Conservation (phyloP, 23 tunicate genomes). For the Pegea sp. region DNA sequence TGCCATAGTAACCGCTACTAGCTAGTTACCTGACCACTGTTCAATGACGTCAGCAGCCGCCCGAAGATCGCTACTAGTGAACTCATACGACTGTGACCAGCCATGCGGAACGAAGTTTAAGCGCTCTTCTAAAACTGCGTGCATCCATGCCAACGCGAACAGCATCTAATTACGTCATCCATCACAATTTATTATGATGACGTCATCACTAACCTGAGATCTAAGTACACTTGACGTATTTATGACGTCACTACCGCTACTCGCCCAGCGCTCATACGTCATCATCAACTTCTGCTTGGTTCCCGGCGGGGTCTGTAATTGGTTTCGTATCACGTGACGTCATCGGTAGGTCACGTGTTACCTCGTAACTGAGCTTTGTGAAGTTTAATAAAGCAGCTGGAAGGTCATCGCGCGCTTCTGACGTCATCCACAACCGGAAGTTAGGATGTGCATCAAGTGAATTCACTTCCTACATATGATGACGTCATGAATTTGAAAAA, state of each 20-base stretch:
- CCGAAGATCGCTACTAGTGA: constrained; percentile 70
- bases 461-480: constrained; percentile 35
- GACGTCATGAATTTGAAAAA: neutral
- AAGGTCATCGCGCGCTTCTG: constrained; percentile 65
- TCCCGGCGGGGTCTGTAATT: constrained; percentile 64
- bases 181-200: neutral
- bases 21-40: constrained; percentile 25
- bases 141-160: constrained; percentile 74
- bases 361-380: constrained; percentile 73
- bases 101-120: constrained; percentile 71
- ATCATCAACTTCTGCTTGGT: constrained; percentile 66
- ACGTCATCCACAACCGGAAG: constrained; percentile 89
- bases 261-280: constrained; percentile 86
- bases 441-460: constrained; percentile 29
- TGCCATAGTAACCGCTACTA: too few species aligned
- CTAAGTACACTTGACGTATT: too few species aligned
- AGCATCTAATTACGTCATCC: constrained; percentile 12
- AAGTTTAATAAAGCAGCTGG: constrained; percentile 60
- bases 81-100: constrained; percentile 90
- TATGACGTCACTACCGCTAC: too few species aligned
- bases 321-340: too few species aligned
- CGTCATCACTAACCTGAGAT: neutral
- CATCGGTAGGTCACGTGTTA: too few species aligned
- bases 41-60: constrained; percentile 61
- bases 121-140: constrained; percentile 73